Conservation (phyloP, 2,113 vertebrate genomes). For the Scophthalmus maximus region DNA sequence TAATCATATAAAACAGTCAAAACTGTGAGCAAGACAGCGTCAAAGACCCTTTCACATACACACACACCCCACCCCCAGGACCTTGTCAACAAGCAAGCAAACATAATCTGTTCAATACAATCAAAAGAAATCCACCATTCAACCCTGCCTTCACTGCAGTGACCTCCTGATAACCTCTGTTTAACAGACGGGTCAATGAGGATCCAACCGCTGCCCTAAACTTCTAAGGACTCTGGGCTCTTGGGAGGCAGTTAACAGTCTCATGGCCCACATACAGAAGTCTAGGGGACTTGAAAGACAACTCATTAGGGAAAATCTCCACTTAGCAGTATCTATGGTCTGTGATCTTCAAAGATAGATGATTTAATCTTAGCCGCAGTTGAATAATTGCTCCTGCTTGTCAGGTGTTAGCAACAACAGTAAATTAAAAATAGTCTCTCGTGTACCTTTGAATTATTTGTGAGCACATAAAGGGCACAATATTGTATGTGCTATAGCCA, state of each 20-base stretch:
- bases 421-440: conserved; percentile 24
- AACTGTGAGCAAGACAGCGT: conserved; percentile 30
- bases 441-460: conserved; percentile 12
- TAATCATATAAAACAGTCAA: conserved; percentile 51
- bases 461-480: background rate
- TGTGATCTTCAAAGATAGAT: conserved; percentile 45
- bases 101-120: conserved; percentile 40
- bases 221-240: conserved; percentile 23
- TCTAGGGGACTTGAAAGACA: conserved; percentile 34
- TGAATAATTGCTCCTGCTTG: conserved; percentile 20
- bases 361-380: conserved; percentile 30
- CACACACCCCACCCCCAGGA: conserved; percentile 19
- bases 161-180: conserved; percentile 39
- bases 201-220: conserved; percentile 12
- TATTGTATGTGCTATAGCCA: background rate
- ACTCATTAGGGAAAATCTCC: conserved; percentile 48
- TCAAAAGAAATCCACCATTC: conserved; percentile 52
- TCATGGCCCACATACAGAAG: conserved; percentile 30
- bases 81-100: conserved; percentile 35
- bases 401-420: conserved; percentile 12
- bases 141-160: conserved; percentile 6
- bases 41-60: no score
- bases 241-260: conserved; percentile 29
- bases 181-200: conserved; percentile 42
- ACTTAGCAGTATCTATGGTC: conserved; percentile 21